These are phyloP conservation scores for Selenia dentaria DNA, from an alignment of 2,888 invertebrate genomes.

Conservation along the genomic window DNA sequence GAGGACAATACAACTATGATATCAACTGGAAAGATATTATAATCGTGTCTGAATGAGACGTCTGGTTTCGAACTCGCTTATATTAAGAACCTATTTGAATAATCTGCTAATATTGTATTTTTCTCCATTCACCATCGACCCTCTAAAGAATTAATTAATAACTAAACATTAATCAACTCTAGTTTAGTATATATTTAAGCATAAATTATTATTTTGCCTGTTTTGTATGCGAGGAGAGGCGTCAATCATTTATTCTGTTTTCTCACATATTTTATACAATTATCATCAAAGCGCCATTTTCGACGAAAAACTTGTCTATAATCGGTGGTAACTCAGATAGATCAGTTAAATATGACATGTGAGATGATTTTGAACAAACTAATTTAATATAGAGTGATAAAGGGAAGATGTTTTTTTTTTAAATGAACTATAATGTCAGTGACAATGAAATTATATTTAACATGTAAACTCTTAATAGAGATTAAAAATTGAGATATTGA, in stretches of 20 bases:
- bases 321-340: too few relatives aligned
- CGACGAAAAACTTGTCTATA: too few relatives aligned
- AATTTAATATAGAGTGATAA: too few relatives aligned
- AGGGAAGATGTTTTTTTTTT: too few relatives aligned
- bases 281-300: not conserved
- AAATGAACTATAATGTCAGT: too few relatives aligned
- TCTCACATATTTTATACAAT: not conserved
- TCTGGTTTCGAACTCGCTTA: conserved; percentile 19
- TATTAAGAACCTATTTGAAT: conserved; percentile 31
- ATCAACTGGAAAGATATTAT: too few relatives aligned
- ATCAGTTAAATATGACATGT: too few relatives aligned
- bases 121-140: conserved; percentile 31
- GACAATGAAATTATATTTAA: too few relatives aligned
- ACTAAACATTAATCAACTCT: conserved; percentile 18
- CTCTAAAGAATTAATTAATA: conserved; percentile 30
- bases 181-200: conserved; percentile 12
- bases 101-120: conserved; percentile 27
- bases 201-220: conserved; percentile 10
- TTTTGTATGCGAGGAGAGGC: conserved; percentile 5
- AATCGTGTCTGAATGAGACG: conserved; percentile 22
- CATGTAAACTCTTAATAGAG: too few relatives aligned
- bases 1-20: too few relatives aligned
- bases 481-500: too few relatives aligned
- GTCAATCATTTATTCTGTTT: conserved; percentile 8
- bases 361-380: too few relatives aligned